Base-by-base conservation (phyloP, 2,888 invertebrate species). In the Scaptomyza polygonia region DNA sequence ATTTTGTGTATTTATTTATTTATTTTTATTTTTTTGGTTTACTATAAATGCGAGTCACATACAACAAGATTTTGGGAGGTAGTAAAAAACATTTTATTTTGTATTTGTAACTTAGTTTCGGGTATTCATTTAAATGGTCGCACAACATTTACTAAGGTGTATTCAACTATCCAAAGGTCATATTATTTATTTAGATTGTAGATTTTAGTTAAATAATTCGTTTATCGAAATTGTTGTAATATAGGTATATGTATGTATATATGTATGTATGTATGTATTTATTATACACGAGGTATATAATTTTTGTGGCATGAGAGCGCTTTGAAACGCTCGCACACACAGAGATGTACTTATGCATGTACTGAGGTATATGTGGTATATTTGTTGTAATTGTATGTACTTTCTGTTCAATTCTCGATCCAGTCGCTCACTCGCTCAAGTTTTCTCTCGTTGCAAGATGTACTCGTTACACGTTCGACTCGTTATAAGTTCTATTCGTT, bases 291-390 rank as follows among this genome's bases (percentile, higher is more conserved):
- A 82, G 81, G 88, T 87, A 86, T 86, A 67, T 86, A 69, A 65
- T 71, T 74, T 86, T 32, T 18, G 49, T 36, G 65, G 49, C 45
- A 45, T 32, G 49, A 43, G 58, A 39, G 58, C 55, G 39, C 49
- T 0, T 53, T 21, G 27, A 11, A 14, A 32, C 71, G 40, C 72
- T 42, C 72, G 32, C 77, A 52, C 70, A 56, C 39, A 49, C 32
- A 9, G 11, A 36, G 32, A 54, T 59, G 86, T 88, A 88, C 84
- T 84, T 84, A 88, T 88, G 69, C 72, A 84, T 86, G 88, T 84
- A 88, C 85, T 84, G 84, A 84, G 84, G 84, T 84, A 84, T 84
- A 88, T 84, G 78, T 84, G 88, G 84, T 84, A 84, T 84, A 84
- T 79, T 81, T 81, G 79, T 82, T 82, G 82, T 82, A 63, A 70